Base-by-base conservation (phyloP, 2,888 invertebrate species). In the Eueremaeus valkanovi region DNA sequence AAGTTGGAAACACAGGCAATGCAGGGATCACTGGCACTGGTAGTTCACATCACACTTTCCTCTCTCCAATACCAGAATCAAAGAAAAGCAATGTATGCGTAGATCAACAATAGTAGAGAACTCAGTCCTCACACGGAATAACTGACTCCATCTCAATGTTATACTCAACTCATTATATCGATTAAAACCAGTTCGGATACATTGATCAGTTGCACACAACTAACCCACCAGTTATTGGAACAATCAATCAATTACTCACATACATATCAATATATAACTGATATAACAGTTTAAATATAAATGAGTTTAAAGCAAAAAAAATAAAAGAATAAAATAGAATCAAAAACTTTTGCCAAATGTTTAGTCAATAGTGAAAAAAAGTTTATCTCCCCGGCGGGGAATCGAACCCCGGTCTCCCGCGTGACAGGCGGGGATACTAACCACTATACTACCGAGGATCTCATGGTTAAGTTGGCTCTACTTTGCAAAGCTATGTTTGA, bases 401-500 rank as follows among this genome's bases (percentile, higher is more conserved):
- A 85, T 85, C 84, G 84, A 85, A 85, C 85, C 84, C 84, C 83
- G 68, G 68, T 68, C 68, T 68, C 68, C 68, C 68, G 42, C 68
- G 68, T 68, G 68, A 68, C 68, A 68, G 84, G 84, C 85, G 84
- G 84, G 84, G 84, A 85, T 85, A 84, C 84, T 85, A 80, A 84
- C 85, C 84, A 85, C 85, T 85, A 85, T 84, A 85, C 85, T 84
- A 85, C 83, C 84, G 84, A 84, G 84, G 84, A 84, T 33, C 24
- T 36, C 45, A 45, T 45, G 45, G n/a, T n/a, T n/a, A n/a, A n/a
- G n/a, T n/a, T n/a, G n/a, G n/a, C n/a, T n/a, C n/a, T n/a, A n/a
- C n/a, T n/a, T n/a, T n/a, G n/a, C n/a, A n/a, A n/a, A n/a, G n/a
- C n/a, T n/a, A n/a, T n/a, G n/a, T n/a, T n/a, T n/a, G n/a, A n/a